Base-by-base conservation (phyloP, 1,140 invertebrate genomes). In the Pemphigus obesinymphae region DNA sequence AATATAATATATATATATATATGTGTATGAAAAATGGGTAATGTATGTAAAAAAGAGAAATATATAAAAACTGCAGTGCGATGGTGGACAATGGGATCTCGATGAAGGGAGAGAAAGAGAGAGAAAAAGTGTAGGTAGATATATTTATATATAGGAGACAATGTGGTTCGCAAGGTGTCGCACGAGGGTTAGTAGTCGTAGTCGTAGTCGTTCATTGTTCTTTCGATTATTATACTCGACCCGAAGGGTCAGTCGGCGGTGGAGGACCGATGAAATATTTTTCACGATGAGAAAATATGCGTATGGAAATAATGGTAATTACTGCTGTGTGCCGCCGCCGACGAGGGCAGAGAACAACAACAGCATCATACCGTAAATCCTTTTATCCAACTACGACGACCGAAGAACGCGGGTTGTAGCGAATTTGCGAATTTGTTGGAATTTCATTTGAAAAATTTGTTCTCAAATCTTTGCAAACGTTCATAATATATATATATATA, bases 301-400 rank as follows among this genome's bases (percentile, higher is more conserved):
- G 53, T 29, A 40, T 80, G 53, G 37, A 80, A 80, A 61, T 80
- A 80, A 80, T 80, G 76, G 76, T 80, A 80, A 80, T 80, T 80
- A 78, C n/a, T n/a, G n/a, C 15, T 8, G 23, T 43, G n/a, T 40
- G 29, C 26, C 72, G 29, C 45, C 10, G 53, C 23, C n/a, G 58
- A 15, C 58, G 6, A 61, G 29, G 23, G 13, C 53, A 15, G n/a
- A n/a, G n/a, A 58, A 66, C 3, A 40, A 37, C 63, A 10, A 31
- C n/a, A 37, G 53, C 31, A 61, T 40, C 15, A 4, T 37, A 37
- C 31, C 37, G 6, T 29, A 61, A 31, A 61, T 31, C 58, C 29
- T 31, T 61, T 17, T 61, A 29, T 17, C 2, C n/a, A 3, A 58
- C 26, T 26, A 31, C 15, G 23, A 61, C 15, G 8, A 31, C 15